These are phyloP conservation scores for Spodoptera litura DNA, from an alignment of 1,140 invertebrate genomes.

Conservation along the genomic window DNA sequence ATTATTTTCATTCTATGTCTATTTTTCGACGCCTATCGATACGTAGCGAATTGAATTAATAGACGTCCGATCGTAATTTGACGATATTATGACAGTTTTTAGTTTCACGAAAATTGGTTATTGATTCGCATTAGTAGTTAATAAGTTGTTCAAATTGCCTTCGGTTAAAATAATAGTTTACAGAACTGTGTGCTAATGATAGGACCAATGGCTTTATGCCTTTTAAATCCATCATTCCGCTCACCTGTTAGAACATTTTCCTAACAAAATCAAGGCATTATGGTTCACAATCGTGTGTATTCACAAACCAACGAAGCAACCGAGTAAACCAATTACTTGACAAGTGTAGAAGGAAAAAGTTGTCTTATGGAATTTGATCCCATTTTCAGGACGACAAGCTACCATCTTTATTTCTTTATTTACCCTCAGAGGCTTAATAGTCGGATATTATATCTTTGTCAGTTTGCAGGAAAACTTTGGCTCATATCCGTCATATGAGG, in stretches of 20 bases:
- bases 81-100: slow-evolving; percentile 12
- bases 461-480: background rate
- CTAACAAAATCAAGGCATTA: too few species aligned
- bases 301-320: background rate
- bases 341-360: too few species aligned
- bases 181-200: background rate
- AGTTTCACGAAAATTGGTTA: slow-evolving; percentile 23
- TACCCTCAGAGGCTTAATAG: background rate
- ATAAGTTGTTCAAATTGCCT: background rate
- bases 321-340: too few species aligned
- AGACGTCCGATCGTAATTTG: background rate
- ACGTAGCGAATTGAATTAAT: background rate
- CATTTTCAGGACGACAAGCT: background rate
- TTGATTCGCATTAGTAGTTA: background rate
- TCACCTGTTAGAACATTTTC: too few species aligned
- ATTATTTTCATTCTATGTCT: slow-evolving; percentile 21
- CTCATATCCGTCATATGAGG: background rate
- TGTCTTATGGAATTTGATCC: too few species aligned
- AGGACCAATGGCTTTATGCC: background rate
- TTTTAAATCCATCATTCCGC: background rate
- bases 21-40: background rate
- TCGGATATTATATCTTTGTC: slow-evolving; percentile 6
- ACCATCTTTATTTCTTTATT: slow-evolving; percentile 1
- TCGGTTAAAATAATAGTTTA: background rate
- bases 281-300: too few species aligned